Conservation (phyloP, 2,888 invertebrate species). For the Epirrhoe tristata region DNA sequence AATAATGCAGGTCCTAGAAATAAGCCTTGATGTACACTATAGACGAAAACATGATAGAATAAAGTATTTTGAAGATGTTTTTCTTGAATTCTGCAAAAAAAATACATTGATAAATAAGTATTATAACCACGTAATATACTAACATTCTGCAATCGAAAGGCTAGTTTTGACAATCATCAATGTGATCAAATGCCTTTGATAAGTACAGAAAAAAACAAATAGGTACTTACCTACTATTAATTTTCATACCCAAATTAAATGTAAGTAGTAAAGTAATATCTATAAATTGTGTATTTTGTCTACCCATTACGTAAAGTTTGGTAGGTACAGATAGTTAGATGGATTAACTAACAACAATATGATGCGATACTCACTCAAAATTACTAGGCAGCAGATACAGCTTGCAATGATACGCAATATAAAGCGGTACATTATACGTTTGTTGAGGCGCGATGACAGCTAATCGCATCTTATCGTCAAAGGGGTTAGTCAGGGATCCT, state of each 20-base stretch:
- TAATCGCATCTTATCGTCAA: slow-evolving; percentile 90
- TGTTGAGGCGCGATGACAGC: slow-evolving; percentile 90
- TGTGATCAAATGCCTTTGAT: slow-evolving; percentile 4
- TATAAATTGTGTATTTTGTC: no score
- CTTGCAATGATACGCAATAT: slow-evolving; percentile 92
- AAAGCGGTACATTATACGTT: slow-evolving; percentile 90
- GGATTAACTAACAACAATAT: not conserved
- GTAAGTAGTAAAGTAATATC: no score
- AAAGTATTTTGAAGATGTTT: not conserved
- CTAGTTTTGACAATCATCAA: not conserved
- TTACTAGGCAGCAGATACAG: slow-evolving; percentile 90
- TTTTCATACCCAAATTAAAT: not conserved
- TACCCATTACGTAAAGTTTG: no score
- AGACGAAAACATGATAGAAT: not conserved
- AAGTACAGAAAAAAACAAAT: not conserved
- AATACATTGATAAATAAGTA: not conserved
- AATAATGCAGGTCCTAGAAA: slow-evolving; percentile 9
- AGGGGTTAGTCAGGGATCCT: slow-evolving; percentile 90
- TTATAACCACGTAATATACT: not conserved
- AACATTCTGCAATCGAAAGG: not conserved
- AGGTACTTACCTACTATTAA: not conserved
- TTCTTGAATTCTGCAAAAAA: not conserved
- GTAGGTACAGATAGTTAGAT: not conserved
- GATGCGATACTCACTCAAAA: slow-evolving; percentile 86
- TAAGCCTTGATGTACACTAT: slow-evolving; percentile 26